Conservation (phyloP, 2,888 invertebrate species). For the Endotricha flammealis region DNA sequence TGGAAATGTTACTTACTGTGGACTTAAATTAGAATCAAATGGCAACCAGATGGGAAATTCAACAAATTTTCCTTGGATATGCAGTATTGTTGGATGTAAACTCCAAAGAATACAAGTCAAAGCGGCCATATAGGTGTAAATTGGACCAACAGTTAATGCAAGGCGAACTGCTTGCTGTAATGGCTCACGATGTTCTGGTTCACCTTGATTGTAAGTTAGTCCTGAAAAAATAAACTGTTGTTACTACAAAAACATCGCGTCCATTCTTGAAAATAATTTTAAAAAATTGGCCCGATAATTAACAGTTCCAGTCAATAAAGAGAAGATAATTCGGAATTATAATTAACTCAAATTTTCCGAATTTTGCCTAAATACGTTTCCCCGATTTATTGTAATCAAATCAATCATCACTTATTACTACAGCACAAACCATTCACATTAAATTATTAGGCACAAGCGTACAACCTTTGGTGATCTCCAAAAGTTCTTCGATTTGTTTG, state of each 20-base stretch:
- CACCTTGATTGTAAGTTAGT: conserved; percentile 37
- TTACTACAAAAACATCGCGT: too few species aligned
- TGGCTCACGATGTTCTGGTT: conserved; percentile 29
- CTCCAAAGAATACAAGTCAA: conserved; percentile 46
- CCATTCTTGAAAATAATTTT: too few species aligned
- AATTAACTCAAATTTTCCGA: too few species aligned
- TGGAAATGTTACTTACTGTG: conserved; percentile 33
- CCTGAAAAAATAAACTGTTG: conserved; percentile 21
- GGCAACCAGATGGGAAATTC: conserved; percentile 55
- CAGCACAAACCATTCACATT: too few species aligned
- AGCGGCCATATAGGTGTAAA: conserved; percentile 35
- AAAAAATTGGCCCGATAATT: too few species aligned
- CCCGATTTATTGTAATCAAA: too few species aligned
- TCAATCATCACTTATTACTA: too few species aligned
- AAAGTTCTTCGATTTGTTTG: background rate
- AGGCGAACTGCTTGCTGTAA: conserved; percentile 29
- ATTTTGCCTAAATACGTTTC: too few species aligned
- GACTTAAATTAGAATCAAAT: conserved; percentile 36
- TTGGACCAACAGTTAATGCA: conserved; percentile 30
- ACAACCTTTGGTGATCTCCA: background rate
- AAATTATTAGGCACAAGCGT: too few species aligned
- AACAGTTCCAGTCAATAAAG: too few species aligned
- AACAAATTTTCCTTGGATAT: conserved; percentile 34
- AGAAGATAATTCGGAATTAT: too few species aligned
- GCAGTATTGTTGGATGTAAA: conserved; percentile 38